Percentiles rank a stretch among this genome's conserved stretches.
phyloP scores from a whole-genome alignment of 2,888 invertebrate species.

The Neoascia interrupta region DNA sequence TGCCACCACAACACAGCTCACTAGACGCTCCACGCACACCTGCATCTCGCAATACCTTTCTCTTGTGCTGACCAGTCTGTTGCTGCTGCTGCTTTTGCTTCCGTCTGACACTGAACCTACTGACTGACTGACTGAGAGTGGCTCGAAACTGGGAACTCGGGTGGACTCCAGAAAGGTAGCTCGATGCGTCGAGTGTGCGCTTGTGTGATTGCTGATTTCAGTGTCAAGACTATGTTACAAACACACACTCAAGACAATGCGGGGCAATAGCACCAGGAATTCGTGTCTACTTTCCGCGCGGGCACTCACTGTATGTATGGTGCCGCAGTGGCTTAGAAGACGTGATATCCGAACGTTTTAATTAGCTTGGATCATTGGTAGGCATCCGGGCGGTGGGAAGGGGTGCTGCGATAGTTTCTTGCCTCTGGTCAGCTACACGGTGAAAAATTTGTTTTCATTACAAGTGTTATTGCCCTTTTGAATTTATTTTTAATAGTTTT shows the following conservation, averaged over 20 bases:
- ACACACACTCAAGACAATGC: neutral
- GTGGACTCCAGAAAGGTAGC: constrained; percentile 9
- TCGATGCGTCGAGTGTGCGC: neutral
- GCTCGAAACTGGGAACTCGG: constrained; percentile 8
- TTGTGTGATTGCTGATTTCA: constrained; percentile 38
- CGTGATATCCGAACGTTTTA: no score
- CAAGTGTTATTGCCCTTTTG: no score
- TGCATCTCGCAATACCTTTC: constrained; percentile 25
- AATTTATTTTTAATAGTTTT: no score
- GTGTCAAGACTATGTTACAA: constrained; percentile 39
- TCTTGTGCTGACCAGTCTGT: neutral
- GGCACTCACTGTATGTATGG: no score
- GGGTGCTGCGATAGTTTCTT: no score
- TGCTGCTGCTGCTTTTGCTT: constrained; percentile 7
- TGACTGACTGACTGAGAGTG: constrained; percentile 18
- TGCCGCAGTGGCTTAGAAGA: no score
- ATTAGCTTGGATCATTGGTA: no score
- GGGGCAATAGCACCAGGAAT: constrained; percentile 15
- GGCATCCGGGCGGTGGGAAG: no score
- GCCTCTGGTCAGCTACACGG: no score
- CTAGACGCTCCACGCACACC: neutral
- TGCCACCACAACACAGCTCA: constrained; percentile 5
- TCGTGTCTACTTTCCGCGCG: constrained; percentile 7
- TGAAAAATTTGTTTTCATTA: no score
- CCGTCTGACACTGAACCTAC: constrained; percentile 23